Conservation (phyloP, 2,113 vertebrate species). For the Anas platyrhynchos region DNA sequence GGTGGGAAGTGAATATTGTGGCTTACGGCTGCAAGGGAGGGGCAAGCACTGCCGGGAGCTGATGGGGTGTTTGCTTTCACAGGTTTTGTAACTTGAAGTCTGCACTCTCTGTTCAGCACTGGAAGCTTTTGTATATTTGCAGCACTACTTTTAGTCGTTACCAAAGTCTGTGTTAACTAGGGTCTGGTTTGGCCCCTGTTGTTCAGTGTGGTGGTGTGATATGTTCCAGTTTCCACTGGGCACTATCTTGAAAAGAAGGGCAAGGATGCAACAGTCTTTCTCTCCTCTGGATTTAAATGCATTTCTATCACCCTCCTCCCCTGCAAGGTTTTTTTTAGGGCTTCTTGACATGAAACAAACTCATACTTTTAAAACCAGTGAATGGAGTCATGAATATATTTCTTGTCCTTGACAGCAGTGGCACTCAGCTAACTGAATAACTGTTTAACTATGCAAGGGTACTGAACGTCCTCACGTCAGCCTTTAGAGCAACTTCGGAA, state of each 20-base stretch:
- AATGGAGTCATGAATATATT: slow-evolving; percentile 30
- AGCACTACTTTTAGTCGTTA: background rate
- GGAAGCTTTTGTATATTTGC: background rate
- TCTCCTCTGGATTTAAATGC: slow-evolving; percentile 9
- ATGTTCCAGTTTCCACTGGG: background rate
- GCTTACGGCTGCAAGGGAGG: background rate
- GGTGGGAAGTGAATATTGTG: background rate
- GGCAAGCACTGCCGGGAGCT: background rate
- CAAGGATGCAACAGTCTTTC: background rate
- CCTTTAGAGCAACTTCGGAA: slow-evolving; percentile 16
- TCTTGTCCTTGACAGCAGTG: slow-evolving; percentile 54
- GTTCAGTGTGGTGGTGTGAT: background rate
- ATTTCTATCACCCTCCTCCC: background rate
- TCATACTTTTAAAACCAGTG: slow-evolving; percentile 11
- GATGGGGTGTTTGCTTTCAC: background rate
- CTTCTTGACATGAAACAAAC: slow-evolving; percentile 37
- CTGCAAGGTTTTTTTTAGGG: slow-evolving; percentile 7
- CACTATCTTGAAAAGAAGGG: background rate
- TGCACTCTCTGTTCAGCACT: background rate
- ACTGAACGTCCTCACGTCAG: background rate
- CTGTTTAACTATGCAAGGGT: slow-evolving; percentile 17
- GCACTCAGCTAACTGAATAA: slow-evolving; percentile 36
- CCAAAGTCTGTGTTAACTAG: background rate
- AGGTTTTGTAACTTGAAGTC: background rate
- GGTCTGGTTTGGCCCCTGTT: background rate